Base-by-base conservation (phyloP, 2,888 invertebrate species). In the Molorchus minor region DNA sequence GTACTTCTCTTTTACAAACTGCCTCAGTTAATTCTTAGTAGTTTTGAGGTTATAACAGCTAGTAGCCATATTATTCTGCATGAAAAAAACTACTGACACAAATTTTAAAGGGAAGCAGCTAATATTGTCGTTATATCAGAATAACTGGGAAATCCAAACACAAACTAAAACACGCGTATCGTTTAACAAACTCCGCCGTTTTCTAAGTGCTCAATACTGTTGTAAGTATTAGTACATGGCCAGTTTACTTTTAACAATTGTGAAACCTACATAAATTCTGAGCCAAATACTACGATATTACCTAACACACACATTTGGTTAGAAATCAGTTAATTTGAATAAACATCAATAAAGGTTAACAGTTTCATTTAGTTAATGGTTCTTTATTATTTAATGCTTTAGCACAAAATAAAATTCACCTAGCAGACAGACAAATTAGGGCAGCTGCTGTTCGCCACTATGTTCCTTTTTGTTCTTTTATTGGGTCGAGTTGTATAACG, bases 131-230 rank as follows among this genome's bases (percentile, higher is more conserved):
- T 29, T 33, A 33, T 0, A n/a, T 41, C 19, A 1, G 29, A 20
- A 43, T 20, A 17, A 36, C 38, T 55, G 10, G 44, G 36, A 45
- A 8, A 43, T 55, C n/a, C 21, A 19, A 35, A 55, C 16, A 44
- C 36, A 12, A 20, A 55, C 36, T 38, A 38, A 54, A 55, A 61
- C 58, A 55, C 57, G 56, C 64, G 59, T 61, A 62, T 62, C 58
- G 29, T 59, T 61, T 61, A 60, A 52, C 40, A 44, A 61, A 61
- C 46, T 45, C 62, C 53, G 43, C 21, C 62, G 65, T 68, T 69
- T 69, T 69, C 69, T 66, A 68, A 69, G 62, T 69, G 56, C 69
- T 54, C 61, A 69, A 69, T 59, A 56, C 49, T 61, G 61, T 62
- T 62, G 66, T 58, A 67, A 65, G 63, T 57, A 64, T 64, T 66